Percentiles rank a stretch among this genome's conserved stretches.
These are phyloP conservation scores for Cryptus armator DNA, from an alignment of 2,888 invertebrate genomes.

Conservation along the genomic window DNA sequence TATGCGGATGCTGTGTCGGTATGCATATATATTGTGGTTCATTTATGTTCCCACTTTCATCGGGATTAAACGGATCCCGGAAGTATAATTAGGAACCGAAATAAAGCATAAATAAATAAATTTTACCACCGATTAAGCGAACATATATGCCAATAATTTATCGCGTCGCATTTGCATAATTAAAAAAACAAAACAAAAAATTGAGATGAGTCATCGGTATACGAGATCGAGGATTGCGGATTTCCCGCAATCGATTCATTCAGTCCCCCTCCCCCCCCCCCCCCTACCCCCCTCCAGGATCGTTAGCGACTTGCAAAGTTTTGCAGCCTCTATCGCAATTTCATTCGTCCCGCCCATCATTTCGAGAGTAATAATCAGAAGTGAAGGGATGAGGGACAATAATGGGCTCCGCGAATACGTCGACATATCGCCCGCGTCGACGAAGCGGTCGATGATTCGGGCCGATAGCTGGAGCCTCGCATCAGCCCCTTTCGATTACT, in stretches of 20 bases:
- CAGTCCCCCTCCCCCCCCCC: background rate
- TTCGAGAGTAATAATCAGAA: constrained; percentile 66
- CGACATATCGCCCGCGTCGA: constrained; percentile 61
- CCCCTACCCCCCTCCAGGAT: background rate
- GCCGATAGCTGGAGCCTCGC: constrained; percentile 63
- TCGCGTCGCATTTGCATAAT: background rate
- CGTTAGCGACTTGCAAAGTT: constrained; percentile 53
- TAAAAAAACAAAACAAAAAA: constrained; percentile 9
- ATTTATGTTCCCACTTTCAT: constrained; percentile 20
- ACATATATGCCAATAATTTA: background rate
- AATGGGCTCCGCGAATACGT: constrained; percentile 61
- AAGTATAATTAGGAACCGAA: constrained; percentile 25
- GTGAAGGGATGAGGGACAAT: constrained; percentile 62
- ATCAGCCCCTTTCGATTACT: constrained; percentile 57
- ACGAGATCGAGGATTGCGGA: constrained; percentile 45
- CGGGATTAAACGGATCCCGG: constrained; percentile 4
- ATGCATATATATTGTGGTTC: background rate
- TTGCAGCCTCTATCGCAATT: constrained; percentile 48
- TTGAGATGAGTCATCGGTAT: background rate
- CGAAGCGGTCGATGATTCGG: constrained; percentile 51
- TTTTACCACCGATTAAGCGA: background rate
- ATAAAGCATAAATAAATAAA: constrained; percentile 27
- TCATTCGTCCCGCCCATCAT: constrained; percentile 43
- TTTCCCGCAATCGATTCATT: constrained; percentile 30
- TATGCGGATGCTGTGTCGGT: no score